phyloP scores from a whole-genome alignment of 2,888 invertebrate genomes.

The Eilema depressum region DNA sequence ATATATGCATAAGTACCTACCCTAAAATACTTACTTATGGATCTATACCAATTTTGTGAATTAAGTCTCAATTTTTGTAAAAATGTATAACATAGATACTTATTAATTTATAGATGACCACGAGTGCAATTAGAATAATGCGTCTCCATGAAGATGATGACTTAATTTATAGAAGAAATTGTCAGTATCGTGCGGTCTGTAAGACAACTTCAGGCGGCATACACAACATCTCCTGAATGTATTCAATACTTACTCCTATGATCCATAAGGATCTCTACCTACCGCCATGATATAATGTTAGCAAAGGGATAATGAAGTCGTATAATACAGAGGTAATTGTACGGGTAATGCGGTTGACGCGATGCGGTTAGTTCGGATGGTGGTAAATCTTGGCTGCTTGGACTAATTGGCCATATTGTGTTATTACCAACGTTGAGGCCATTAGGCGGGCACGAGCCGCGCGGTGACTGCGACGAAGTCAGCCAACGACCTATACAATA shows the following conservation, averaged over 20 bases:
- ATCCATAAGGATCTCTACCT: neutral
- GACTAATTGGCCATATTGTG: conserved; percentile 76
- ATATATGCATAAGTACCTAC: no score
- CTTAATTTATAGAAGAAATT: neutral
- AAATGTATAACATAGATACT: no score
- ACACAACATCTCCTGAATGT: neutral
- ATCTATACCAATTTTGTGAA: no score
- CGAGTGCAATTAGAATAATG: no score
- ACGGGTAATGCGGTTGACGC: conserved; percentile 67
- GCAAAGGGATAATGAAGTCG: conserved; percentile 54
- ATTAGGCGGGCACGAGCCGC: conserved; percentile 66
- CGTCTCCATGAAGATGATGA: no score
- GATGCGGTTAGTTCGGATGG: conserved; percentile 62
- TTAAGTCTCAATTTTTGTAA: no score
- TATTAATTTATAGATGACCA: no score
- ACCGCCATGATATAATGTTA: conserved; percentile 16
- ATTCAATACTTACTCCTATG: neutral
- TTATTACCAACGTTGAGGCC: conserved; percentile 56
- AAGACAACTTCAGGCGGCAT: neutral
- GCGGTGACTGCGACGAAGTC: conserved; percentile 55
- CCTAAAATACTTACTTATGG: no score
- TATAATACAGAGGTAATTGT: conserved; percentile 60
- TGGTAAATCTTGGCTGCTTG: conserved; percentile 66
- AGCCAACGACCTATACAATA: conserved; percentile 45
- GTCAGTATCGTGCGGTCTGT: neutral